Evolutionary conservation across 2,113 vertebrate species (phyloP).

Genomic region (Monopterus albus): DNA sequence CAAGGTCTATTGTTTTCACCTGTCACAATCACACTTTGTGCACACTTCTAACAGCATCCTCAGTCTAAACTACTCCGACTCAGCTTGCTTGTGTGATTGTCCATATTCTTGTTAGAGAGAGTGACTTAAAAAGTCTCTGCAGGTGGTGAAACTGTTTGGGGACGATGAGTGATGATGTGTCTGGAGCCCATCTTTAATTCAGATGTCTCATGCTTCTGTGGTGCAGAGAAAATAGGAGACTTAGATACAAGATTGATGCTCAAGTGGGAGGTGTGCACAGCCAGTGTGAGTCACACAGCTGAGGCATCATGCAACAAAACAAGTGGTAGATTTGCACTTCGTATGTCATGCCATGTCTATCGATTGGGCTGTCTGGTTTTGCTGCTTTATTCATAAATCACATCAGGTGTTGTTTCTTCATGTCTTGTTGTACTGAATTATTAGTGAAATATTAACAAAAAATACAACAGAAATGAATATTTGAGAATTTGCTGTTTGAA

Average conservation of each 20-base stretch:
- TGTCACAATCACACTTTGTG: not conserved
- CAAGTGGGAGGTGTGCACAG: slow-evolving; percentile 45
- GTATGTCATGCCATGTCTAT: slow-evolving; percentile 59
- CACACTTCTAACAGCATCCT: slow-evolving; percentile 12
- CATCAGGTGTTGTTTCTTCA: slow-evolving; percentile 3
- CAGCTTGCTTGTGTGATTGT: no score
- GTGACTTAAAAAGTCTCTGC: slow-evolving; percentile 41
- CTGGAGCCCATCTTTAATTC: slow-evolving; percentile 71
- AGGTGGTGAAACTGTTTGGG: slow-evolving; percentile 56
- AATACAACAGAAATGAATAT: slow-evolving; percentile 8
- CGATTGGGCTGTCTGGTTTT: slow-evolving; percentile 40
- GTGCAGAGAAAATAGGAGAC: slow-evolving; percentile 49
- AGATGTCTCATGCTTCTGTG: slow-evolving; percentile 55
- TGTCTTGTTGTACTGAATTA: slow-evolving; percentile 21
- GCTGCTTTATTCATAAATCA: slow-evolving; percentile 63
- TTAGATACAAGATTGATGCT: slow-evolving; percentile 66
- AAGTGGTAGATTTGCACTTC: slow-evolving; percentile 42
- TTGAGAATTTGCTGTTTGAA: not conserved
- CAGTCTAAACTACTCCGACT: not conserved
- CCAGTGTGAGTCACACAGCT: slow-evolving; percentile 52
- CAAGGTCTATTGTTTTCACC: slow-evolving; percentile 21
- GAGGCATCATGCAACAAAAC: slow-evolving; percentile 44
- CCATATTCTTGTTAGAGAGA: slow-evolving; percentile 35
- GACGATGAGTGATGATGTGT: slow-evolving; percentile 64
- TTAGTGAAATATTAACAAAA: slow-evolving; percentile 18